Conservation (phyloP, 2,113 vertebrate species). For the Equus przewalskii region DNA sequence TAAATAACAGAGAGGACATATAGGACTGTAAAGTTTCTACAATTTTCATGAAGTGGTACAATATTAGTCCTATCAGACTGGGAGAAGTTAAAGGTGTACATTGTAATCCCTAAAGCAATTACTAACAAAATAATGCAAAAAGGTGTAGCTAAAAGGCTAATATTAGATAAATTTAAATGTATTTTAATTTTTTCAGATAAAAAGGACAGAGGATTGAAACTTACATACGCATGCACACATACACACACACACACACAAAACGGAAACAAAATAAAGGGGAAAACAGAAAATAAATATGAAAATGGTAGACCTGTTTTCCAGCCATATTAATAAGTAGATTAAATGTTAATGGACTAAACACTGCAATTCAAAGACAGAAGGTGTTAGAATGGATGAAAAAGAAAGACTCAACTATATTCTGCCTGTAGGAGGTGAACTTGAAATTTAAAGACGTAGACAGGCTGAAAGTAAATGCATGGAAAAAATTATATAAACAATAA, state of each 20-base stretch:
- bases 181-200: neutral
- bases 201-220: neutral
- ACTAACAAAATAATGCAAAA: neutral
- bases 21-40: neutral
- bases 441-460: neutral
- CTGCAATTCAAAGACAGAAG: neutral
- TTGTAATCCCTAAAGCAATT: neutral
- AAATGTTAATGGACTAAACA: neutral
- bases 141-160: neutral
- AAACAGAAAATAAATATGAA: neutral
- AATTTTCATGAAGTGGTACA: neutral
- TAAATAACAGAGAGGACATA: neutral
- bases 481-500: neutral
- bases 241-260: too few species aligned
- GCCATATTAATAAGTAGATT: neutral
- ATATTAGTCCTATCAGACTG: neutral
- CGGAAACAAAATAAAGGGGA: neutral
- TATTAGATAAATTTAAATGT: neutral
- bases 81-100: neutral
- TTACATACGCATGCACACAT: too few species aligned
- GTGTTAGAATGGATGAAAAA: neutral
- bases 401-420: neutral
- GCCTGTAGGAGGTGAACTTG: neutral
- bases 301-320: neutral
- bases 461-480: neutral